A percentile compares a stretch with the other conserved stretches of the same genome.
These are phyloP conservation scores for Papilio polyxenes DNA, from an alignment of 1,140 invertebrate genomes.

Conservation along the genomic window DNA sequence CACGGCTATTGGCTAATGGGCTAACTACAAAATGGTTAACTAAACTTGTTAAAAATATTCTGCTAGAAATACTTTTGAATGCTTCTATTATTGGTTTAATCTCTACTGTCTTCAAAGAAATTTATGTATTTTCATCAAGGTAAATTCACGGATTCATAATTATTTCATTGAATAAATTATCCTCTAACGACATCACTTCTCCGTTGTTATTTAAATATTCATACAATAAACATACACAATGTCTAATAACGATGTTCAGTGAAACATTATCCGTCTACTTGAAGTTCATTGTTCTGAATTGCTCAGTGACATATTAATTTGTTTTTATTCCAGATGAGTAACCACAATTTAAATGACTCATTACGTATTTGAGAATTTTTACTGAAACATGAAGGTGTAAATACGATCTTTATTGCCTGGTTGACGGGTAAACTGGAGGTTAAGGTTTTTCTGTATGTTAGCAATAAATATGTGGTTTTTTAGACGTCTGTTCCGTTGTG, in stretches of 20 bases:
- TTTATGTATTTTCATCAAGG: not conserved
- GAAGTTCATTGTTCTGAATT: slow-evolving; percentile 6
- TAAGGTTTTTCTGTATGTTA: no score
- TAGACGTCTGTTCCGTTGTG: not conserved
- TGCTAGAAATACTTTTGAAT: not conserved
- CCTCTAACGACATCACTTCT: not conserved
- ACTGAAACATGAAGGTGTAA: not conserved
- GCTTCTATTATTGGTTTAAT: not conserved
- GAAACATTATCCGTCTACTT: slow-evolving; percentile 4
- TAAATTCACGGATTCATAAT: not conserved
- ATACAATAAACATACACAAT: not conserved
- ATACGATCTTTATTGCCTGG: not conserved
- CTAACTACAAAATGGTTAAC: no score
- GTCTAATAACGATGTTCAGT: not conserved
- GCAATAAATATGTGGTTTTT: not conserved
- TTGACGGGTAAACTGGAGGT: not conserved
- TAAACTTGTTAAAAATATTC: not conserved
- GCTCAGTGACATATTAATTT: not conserved
- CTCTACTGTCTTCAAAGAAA: not conserved
- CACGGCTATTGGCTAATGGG: no score
- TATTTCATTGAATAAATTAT: not conserved
- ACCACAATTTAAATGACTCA: not conserved
- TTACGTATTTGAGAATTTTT: not conserved
- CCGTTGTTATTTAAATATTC: not conserved
- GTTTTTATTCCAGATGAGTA: not conserved